A percentile compares a stretch with the other conserved stretches of the same genome.
Conservation (phyloP, 2,888 invertebrate genomes). For the Melieria crassipennis region DNA sequence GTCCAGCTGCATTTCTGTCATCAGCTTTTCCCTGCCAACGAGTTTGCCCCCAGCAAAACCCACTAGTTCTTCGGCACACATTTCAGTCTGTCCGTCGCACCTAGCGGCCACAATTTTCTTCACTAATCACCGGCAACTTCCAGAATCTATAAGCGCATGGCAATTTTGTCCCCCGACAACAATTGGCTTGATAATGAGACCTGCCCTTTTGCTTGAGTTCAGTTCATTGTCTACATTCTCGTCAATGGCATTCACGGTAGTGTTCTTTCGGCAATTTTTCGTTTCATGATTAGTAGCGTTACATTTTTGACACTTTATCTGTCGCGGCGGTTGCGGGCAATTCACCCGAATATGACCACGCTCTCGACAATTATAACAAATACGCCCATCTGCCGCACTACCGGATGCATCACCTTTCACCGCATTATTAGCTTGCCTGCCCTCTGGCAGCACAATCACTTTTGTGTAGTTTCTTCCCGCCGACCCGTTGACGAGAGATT, state of each 20-base stretch:
- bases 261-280: background rate
- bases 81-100: background rate
- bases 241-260: background rate
- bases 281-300: no score
- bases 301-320: no score
- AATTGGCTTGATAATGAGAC: background rate
- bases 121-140: background rate
- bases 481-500: background rate
- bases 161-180: background rate
- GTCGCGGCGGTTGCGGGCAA: no score
- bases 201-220: background rate
- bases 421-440: background rate
- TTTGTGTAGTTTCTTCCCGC: background rate
- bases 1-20: no score
- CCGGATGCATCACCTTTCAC: background rate
- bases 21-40: no score
- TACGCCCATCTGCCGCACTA: background rate
- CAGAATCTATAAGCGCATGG: conserved; percentile 8
- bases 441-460: background rate
- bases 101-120: conserved; percentile 2
- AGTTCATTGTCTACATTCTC: background rate
- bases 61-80: background rate
- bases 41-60: background rate
- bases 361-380: background rate
- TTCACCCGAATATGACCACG: background rate